Base-by-base conservation (phyloP, 1,140 invertebrate genomes). In the Drosophila ananassae region DNA sequence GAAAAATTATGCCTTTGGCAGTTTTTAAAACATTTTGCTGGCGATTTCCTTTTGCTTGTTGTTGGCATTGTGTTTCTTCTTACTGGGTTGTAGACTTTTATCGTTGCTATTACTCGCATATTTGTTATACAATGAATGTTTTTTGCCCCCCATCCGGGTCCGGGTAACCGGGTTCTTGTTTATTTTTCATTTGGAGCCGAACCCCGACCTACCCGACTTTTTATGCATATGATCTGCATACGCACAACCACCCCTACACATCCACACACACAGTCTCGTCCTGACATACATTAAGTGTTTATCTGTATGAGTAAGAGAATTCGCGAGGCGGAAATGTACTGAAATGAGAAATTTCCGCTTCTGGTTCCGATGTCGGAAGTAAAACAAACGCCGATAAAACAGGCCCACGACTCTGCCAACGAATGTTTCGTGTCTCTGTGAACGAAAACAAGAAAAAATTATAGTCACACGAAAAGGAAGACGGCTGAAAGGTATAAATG, bases 341-440 rank as follows among this genome's bases (percentile, higher is more conserved):
- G 83, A 89, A 87, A 87, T 89, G 82, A 87, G 82, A 87, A 87
- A 87, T 87, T 87, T 87, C 82, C 82, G 82, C 72, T 87, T 89
- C 82, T 87, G 82, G 83, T 87, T 87, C 82, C 82, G 82, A 56
- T 76, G 79, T 89, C 82, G 82, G 82, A 87, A 87, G 75, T 87
- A 89, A 87, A 87, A 87, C 82, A 87, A 87, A 89, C 83, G 83
- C 75, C 84, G 83, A 87, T 87, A 87, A 87, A 87, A 83, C 79
- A 73, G 66, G 66, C 64, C 62, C 71, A 54, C 44, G 48, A 48
- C 22, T 51, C 37, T 34, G 52, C 59, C 64, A 30, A 17, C 17
- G 59, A 7, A 21, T 32, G 60, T 52, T 47, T 47, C 44, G 67
- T 63, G 48, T 61, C n/a, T 44, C 25, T 44, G 25, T 3, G 10